Base-by-base conservation (phyloP, 2,797 vertebrate genomes). In the Chromis chromis region DNA sequence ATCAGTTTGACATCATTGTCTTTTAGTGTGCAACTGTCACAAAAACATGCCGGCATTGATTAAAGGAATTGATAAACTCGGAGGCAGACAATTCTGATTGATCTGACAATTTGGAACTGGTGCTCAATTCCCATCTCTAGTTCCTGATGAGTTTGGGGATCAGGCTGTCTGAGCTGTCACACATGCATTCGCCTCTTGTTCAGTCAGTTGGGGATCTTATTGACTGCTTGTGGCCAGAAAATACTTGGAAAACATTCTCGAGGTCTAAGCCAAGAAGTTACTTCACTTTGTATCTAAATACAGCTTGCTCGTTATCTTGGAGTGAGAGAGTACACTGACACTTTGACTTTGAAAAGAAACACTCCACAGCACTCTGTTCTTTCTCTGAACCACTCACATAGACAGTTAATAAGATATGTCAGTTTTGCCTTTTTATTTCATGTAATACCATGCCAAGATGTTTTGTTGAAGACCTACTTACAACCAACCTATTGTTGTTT, bases 251-350 rank as follows among this genome's bases (percentile, higher is more conserved):
- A 59, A 56, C 31, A 70, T 58, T 76, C 63, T 53, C 65, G 46
- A 56, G 61, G 17, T 69, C 65, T 49, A 58, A 74, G 50, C 70
- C 60, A 64, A 65, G 24, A 59, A 69, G 28, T 66, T 64, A 65
- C 55, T 74, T 73, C 50, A 65, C 33, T 50, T 65, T 57, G 42
- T 53, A 21, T 73, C 74, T 78, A 81, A 80, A 81, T 70, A 13
- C 27, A 70, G 67, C 65, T 28, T 11, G 21, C 57, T 61, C 1
- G 16, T 81, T 74, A 79, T 78, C 57, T 67, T 46, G n/a, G n/a
- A 72, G 28, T 21, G 50, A 72, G 44, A 33, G 27, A 48, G 49
- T 19, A 36, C 24, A 27, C 4, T 42, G 33, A 27, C 0, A 7
- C 68, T 68, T 61, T 60, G 58, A 55, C n/a, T 24, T 36, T 19